phyloP scores from a whole-genome alignment of 35 echinoderm and acorn worm genomes.

The Ophiothrix spiculata region DNA sequence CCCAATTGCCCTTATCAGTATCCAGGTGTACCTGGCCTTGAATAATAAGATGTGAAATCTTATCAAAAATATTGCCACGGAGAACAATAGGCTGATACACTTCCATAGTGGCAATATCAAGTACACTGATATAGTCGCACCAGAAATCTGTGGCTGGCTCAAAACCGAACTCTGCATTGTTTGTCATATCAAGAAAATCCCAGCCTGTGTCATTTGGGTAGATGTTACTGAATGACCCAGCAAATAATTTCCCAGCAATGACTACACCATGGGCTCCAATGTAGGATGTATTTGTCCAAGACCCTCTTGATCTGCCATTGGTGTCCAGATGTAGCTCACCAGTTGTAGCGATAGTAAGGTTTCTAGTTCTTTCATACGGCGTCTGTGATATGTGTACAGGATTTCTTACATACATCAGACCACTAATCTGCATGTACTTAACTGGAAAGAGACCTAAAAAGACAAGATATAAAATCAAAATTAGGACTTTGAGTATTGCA shows the following conservation, averaged over 20 bases:
- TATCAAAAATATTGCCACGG: conserved; percentile 17
- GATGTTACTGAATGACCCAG: conserved; percentile 38
- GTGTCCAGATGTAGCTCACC: conserved; percentile 41
- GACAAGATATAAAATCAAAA: not conserved
- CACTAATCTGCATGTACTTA: conserved; percentile 20
- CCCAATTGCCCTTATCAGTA: conserved; percentile 10
- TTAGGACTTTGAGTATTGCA: too few relatives aligned
- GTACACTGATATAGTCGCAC: conserved; percentile 36
- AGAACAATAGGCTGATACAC: conserved; percentile 23
- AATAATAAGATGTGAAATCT: conserved; percentile 37
- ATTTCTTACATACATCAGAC: conserved; percentile 31
- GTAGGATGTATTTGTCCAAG: conserved; percentile 42
- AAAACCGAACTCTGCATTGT: conserved; percentile 47
- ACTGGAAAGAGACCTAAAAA: conserved; percentile 24
- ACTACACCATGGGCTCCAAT: conserved; percentile 36
- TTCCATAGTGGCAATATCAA: conserved; percentile 29
- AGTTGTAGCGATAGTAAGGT: conserved; percentile 24
- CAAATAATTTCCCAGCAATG: conserved; percentile 38
- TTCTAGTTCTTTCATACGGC: conserved; percentile 29
- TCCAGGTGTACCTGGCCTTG: conserved; percentile 30
- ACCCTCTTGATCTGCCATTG: conserved; percentile 3
- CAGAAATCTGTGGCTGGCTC: conserved; percentile 42
- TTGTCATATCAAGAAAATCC: conserved; percentile 35
- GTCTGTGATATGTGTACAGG: conserved; percentile 11
- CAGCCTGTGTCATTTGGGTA: conserved; percentile 1